Percentiles rank a stretch among this genome's conserved stretches.
These are phyloP conservation scores for Mycetomoellerius zeteki DNA, from an alignment of 1,140 invertebrate genomes.

Conservation along the genomic window DNA sequence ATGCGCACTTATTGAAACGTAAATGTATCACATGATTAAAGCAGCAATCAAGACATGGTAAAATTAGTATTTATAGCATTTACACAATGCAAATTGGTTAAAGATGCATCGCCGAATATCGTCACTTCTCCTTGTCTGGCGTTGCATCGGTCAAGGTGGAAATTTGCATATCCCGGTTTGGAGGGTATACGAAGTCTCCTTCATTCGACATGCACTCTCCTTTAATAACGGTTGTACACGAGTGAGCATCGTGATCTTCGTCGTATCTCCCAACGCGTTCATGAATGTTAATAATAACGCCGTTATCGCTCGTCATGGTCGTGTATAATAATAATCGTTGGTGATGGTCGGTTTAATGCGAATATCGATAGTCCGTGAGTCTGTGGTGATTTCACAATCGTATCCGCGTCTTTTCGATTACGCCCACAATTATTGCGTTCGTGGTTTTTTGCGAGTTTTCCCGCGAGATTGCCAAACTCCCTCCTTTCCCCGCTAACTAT, in stretches of 20 bases:
- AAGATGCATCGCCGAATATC: slow-evolving; percentile 13
- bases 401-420: slow-evolving; percentile 2
- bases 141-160: slow-evolving; percentile 25
- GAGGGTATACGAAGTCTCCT: slow-evolving; percentile 3
- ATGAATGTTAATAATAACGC: slow-evolving; percentile 35
- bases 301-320: slow-evolving; percentile 29
- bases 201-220: not conserved
- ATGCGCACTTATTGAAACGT: slow-evolving; percentile 21
- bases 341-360: not conserved
- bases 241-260: not conserved
- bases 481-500: not conserved
- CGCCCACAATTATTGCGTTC: not conserved
- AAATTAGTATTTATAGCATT: not conserved
- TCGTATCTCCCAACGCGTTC: slow-evolving; percentile 20
- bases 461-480: not conserved
- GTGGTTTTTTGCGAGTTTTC: not conserved
- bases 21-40: not conserved
- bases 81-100: slow-evolving; percentile 1
- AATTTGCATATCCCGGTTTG: slow-evolving; percentile 48
- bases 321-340: slow-evolving; percentile 12
- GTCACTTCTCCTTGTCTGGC: not conserved
- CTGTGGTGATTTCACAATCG: not conserved
- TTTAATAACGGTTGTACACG: slow-evolving; percentile 32
- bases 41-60: not conserved
- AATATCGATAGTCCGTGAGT: slow-evolving; percentile 16